Evolutionary conservation across 2,113 vertebrate species (phyloP), one percentile per base, ranked within the genome.

Genomic region (Thalassoma bifasciatum): DNA sequence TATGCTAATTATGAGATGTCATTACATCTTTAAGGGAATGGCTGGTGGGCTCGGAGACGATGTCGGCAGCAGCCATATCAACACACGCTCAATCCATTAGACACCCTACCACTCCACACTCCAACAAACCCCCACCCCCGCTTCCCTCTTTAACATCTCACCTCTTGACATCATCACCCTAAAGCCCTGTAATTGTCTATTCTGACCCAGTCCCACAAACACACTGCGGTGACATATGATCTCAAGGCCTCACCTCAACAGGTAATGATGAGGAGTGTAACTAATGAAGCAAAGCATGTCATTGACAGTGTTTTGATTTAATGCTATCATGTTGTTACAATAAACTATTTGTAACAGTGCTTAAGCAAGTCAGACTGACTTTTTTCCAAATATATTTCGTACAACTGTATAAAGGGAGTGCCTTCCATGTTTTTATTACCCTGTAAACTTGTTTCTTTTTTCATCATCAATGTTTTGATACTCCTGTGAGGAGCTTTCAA

Each of bases 1-100:
- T 91, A 92, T 93, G 90, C 89, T 93, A 93, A 93, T 93, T 92
- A 92, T 84, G 86, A 91, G 73, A 87, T 89, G 91, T 91, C 91
- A 89, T 94, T 92, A 93, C 88, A 92, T 91, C 87, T 92, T 91
- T 89, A 91, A 85, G 81, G 78, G 86, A 89, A 89, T 86, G 83
- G 86, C 90, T 89, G 74, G 79, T 87, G 88, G 89, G 85, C 88
- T 83, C 72, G 51, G 64, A 54, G 72, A 79, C 64, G 94, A 95
- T 93, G 95, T 86, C 67, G 40, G 53, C 69, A 66, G 71, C 62
- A 85, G 76, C 82, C 82, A 68, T 40, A 86, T 86, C 77, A 71
- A 79, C 82, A 77, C 77, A 70, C 57, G 69, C 73, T 85, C 74
- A 78, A 82, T 87, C 76, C 62, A 79, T 84, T 84, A 81, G 71